Conservation (phyloP, 2,797 vertebrate genomes). For the Lates japonicus region DNA sequence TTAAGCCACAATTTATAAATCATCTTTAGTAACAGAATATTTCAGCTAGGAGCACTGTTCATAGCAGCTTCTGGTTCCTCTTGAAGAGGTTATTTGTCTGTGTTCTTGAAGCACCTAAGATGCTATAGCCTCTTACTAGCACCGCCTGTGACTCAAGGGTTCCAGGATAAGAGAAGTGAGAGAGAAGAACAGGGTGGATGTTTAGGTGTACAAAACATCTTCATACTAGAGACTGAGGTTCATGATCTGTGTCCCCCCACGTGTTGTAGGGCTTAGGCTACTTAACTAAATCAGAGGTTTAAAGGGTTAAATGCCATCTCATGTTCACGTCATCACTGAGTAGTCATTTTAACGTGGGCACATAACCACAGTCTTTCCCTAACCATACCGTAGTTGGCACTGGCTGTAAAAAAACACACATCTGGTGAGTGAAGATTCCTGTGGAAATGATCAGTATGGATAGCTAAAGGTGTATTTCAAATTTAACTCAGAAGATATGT, state of each 20-base stretch:
- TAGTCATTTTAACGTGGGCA: background rate
- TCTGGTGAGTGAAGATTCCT: background rate
- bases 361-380: background rate
- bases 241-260: background rate
- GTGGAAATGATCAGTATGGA: background rate
- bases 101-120: background rate
- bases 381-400: background rate
- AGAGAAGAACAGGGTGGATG: no score
- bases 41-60: background rate
- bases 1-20: background rate
- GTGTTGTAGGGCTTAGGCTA: background rate
- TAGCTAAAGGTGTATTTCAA: background rate
- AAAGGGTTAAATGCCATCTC: background rate
- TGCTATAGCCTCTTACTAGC: background rate
- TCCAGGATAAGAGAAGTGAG: background rate
- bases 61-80: background rate
- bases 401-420: no score
- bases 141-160: background rate
- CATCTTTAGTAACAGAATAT: background rate
- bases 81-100: background rate
- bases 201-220: no score
- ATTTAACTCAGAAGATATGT: background rate
- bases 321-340: background rate
- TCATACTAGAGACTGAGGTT: background rate
- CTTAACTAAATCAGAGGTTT: background rate